Conservation (phyloP, 2,797 vertebrate species). For the Takifugu ocellatus region DNA sequence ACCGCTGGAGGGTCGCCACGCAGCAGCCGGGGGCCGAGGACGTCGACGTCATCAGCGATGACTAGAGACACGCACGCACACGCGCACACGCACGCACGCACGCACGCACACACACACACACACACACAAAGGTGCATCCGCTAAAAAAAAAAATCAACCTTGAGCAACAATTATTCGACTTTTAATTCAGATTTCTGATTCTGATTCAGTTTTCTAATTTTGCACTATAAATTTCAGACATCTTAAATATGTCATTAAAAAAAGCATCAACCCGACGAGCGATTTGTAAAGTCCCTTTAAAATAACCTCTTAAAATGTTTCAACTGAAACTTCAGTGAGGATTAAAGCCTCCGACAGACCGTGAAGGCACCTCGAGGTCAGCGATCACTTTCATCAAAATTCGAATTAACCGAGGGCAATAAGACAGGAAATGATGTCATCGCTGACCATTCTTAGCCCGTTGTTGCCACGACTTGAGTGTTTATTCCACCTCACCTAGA, state of each 20-base stretch:
- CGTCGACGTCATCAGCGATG: slow-evolving; percentile 80
- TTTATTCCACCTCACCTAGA: background rate
- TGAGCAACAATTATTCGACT: background rate
- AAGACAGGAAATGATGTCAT: background rate
- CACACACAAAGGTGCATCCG: background rate
- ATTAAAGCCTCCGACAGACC: background rate
- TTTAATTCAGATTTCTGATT: background rate
- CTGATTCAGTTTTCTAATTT: no score
- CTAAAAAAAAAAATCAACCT: background rate
- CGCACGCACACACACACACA: background rate
- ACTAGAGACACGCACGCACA: slow-evolving; percentile 55
- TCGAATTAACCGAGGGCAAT: no score
- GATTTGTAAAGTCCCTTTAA: no score
- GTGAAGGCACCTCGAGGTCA: slow-evolving; percentile 2
- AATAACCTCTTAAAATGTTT: no score
- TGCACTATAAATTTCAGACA: no score
- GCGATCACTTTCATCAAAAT: no score
- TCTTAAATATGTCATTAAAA: no score
- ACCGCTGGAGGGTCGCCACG: slow-evolving; percentile 81
- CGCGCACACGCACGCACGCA: background rate
- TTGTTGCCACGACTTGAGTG: no score
- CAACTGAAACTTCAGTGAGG: no score
- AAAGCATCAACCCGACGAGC: no score
- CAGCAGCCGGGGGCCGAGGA: slow-evolving; percentile 75
- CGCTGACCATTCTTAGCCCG: no score